A percentile compares a stretch with the other conserved stretches of the same genome.
These are phyloP conservation scores for Phortica variegata DNA, from an alignment of 1,140 invertebrate genomes.

Conservation along the genomic window DNA sequence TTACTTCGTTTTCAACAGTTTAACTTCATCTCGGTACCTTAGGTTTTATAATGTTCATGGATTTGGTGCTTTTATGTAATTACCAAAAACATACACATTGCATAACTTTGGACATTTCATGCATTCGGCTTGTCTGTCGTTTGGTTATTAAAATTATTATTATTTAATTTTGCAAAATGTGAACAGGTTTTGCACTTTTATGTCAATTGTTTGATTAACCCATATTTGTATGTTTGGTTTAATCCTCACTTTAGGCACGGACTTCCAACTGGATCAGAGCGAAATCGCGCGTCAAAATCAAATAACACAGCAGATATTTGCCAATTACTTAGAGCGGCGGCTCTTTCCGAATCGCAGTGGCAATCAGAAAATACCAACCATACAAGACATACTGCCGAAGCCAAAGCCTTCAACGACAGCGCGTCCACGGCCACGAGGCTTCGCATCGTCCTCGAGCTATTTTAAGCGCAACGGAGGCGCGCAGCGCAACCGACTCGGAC, in stretches of 20 bases:
- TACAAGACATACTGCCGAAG: conserved; percentile 64
- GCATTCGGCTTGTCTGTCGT: no score
- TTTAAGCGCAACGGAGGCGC: conserved; percentile 29
- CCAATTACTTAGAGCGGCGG: conserved; percentile 68
- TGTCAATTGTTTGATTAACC: background rate
- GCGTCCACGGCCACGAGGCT: conserved; percentile 37
- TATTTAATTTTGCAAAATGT: background rate
- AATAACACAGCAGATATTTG: conserved; percentile 71
- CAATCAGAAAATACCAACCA: conserved; percentile 61
- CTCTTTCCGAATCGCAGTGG: conserved; percentile 60
- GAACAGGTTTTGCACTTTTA: background rate
- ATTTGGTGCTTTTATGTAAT: conserved; percentile 42
- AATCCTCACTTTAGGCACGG: conserved; percentile 31
- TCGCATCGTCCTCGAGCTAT: conserved; percentile 16
- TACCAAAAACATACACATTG: conserved; percentile 19
- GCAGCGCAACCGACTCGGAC: conserved; percentile 33
- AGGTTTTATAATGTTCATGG: conserved; percentile 11
- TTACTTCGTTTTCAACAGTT: conserved; percentile 33
- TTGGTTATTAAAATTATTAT: no score
- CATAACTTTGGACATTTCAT: no score
- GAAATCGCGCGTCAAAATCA: conserved; percentile 70
- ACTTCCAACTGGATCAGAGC: conserved; percentile 58
- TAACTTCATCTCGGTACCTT: conserved; percentile 3
- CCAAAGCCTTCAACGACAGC: conserved; percentile 22
- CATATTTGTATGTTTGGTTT: conserved; percentile 1